These are phyloP conservation scores for Caloenas nicobarica DNA, from an alignment of 2,113 vertebrate species.

Conservation along the genomic window DNA sequence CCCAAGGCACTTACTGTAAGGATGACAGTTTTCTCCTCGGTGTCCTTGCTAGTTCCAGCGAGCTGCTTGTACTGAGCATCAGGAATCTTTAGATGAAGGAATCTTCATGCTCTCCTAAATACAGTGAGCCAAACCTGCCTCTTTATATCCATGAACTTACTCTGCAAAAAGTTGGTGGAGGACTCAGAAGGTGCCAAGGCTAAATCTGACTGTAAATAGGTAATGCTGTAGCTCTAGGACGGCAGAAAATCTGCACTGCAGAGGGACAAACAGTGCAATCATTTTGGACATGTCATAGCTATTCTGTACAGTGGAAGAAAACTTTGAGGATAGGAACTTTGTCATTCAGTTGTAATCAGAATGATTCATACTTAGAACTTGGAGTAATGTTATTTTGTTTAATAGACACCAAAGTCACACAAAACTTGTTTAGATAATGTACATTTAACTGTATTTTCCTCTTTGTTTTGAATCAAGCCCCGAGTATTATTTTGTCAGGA, in stretches of 20 bases:
- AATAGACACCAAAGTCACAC: neutral
- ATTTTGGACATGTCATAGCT: neutral
- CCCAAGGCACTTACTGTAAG: constrained; percentile 15
- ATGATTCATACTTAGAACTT: neutral
- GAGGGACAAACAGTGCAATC: neutral
- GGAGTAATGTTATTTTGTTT: neutral
- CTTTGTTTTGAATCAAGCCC: neutral
- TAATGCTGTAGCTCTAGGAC: neutral
- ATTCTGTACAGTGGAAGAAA: neutral
- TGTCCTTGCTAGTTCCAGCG: constrained; percentile 24
- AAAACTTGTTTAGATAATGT: neutral
- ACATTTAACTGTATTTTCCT: neutral
- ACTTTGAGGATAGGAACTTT: neutral
- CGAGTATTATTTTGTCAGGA: neutral
- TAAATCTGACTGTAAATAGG: neutral
- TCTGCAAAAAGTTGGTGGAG: neutral
- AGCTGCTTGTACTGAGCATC: neutral
- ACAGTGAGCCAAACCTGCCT: neutral
- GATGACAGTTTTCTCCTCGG: constrained; percentile 48
- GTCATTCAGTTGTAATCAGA: neutral
- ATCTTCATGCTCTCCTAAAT: neutral
- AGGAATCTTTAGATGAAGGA: neutral
- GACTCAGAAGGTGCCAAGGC: neutral
- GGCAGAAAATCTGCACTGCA: neutral
- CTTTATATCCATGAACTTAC: neutral